Conservation (phyloP, 2,113 vertebrate genomes). For the Romanogobio albipinnatus region DNA sequence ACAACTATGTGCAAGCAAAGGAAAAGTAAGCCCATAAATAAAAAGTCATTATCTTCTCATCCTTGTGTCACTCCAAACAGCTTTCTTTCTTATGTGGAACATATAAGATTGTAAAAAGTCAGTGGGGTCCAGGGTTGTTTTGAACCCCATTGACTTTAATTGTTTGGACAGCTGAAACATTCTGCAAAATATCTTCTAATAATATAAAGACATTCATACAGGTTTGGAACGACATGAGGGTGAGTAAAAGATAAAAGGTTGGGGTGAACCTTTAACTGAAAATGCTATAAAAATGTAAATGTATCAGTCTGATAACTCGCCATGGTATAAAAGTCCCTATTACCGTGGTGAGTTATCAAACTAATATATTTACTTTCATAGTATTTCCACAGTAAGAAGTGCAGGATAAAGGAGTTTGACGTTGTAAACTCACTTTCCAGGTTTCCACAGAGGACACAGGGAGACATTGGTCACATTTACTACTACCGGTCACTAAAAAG, state of each 20-base stretch:
- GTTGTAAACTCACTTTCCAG: neutral
- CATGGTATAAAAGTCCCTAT: neutral
- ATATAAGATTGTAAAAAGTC: neutral
- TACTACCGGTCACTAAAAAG: conserved; percentile 4
- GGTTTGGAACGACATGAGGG: no score
- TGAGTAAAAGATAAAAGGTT: no score
- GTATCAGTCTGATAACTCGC: neutral
- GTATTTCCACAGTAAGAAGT: neutral
- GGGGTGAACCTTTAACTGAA: no score
- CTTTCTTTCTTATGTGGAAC: neutral
- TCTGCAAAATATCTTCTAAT: neutral
- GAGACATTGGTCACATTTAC: neutral
- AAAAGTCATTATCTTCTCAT: neutral
- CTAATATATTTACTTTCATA: neutral
- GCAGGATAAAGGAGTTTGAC: neutral
- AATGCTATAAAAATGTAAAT: neutral
- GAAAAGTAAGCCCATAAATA: neutral
- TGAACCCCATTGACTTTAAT: neutral
- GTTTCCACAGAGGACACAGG: neutral
- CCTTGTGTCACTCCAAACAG: neutral
- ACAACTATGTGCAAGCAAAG: neutral
- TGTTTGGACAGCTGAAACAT: neutral
- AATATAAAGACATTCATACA: no score
- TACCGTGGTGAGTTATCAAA: neutral
- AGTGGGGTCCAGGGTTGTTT: neutral